Conservation (phyloP, 1,140 invertebrate genomes). For the Eumeta japonica region DNA sequence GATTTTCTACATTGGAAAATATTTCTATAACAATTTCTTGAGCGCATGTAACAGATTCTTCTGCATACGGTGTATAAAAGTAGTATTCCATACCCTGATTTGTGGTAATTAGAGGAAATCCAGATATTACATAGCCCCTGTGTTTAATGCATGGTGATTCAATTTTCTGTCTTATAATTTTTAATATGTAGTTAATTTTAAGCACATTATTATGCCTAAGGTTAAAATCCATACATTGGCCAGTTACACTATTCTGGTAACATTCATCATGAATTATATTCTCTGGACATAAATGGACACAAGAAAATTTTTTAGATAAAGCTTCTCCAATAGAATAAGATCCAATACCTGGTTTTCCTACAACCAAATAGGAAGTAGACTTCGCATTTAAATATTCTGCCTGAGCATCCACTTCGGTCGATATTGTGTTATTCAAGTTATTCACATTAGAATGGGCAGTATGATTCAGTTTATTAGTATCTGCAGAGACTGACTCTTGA, state of each 20-base stretch:
- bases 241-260: conserved; percentile 43
- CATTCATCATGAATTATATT: conserved; percentile 58
- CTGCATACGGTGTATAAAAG: conserved; percentile 33
- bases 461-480: too few relatives aligned
- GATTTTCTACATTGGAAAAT: conserved; percentile 34
- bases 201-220: conserved; percentile 51
- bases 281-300: conserved; percentile 59
- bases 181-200: conserved; percentile 44
- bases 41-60: conserved; percentile 46
- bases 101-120: conserved; percentile 58
- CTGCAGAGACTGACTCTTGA: too few relatives aligned
- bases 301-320: conserved; percentile 57
- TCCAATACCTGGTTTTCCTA: conserved; percentile 60
- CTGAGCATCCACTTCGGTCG: conserved; percentile 52
- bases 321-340: conserved; percentile 49
- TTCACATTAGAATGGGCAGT: too few relatives aligned
- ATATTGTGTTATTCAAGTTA: too few relatives aligned
- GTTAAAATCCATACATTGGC: conserved; percentile 56
- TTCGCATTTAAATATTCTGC: conserved; percentile 45
- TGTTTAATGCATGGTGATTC: conserved; percentile 51
- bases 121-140: conserved; percentile 61
- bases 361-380: conserved; percentile 58
- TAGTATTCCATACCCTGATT: conserved; percentile 20
- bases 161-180: conserved; percentile 51
- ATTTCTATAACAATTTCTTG: conserved; percentile 48